Conservation (phyloP, 2,888 invertebrate genomes). For the Axea sp. region DNA sequence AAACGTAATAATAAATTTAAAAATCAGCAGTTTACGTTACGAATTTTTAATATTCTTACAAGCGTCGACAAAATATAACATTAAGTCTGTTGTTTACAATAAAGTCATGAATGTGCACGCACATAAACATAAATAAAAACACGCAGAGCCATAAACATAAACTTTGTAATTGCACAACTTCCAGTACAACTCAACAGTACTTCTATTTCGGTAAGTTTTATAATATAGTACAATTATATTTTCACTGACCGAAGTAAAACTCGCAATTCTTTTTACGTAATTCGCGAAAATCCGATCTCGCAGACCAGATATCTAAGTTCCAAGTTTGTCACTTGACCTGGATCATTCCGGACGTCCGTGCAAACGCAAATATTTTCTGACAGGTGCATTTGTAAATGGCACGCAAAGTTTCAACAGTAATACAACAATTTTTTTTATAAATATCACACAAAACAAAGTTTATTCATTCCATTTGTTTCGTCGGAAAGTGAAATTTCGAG, state of each 20-base stretch:
- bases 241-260: conserved; percentile 5
- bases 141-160: conserved; percentile 4
- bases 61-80: too few relatives aligned
- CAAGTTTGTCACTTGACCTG: conserved; percentile 45
- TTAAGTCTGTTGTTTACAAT: conserved; percentile 4
- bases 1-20: too few relatives aligned
- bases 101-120: background rate
- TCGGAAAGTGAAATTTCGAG: too few relatives aligned
- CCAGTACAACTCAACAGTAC: background rate
- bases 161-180: conserved; percentile 12
- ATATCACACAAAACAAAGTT: background rate
- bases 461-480: background rate
- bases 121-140: conserved; percentile 11
- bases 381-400: background rate
- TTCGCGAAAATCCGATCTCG: conserved; percentile 6
- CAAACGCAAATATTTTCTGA: conserved; percentile 16
- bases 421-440: background rate
- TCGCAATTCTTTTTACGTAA: conserved; percentile 26
- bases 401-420: background rate
- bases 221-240: conserved; percentile 25
- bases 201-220: conserved; percentile 4
- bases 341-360: conserved; percentile 11
- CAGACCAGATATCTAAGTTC: conserved; percentile 33
- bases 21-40: too few relatives aligned
- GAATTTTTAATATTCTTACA: too few relatives aligned